Base-by-base conservation (phyloP, 2,888 invertebrate species). In the Agriotes lineatus region DNA sequence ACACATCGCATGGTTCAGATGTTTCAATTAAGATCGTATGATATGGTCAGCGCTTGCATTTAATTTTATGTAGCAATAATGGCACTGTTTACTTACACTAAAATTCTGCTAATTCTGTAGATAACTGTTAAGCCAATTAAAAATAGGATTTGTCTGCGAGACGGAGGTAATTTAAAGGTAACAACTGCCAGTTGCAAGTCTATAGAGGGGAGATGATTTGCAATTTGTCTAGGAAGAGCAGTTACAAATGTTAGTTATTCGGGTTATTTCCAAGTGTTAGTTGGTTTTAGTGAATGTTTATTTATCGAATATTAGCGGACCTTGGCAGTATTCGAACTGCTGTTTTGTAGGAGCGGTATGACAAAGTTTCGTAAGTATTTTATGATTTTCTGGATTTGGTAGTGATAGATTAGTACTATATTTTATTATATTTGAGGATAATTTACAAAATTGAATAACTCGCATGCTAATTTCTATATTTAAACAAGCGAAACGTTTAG, bases 11-110 rank as follows among this genome's bases (percentile, higher is more conserved):
- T 14, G 42, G 42, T 42, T 42, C 42, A 42, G 7, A 14, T 16
- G 16, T 42, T 68, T 58, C 66, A 60, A 70, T 69, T 72, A 73
- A 72, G 68, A 67, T 33, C 42, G 45, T 63, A 62, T 44, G 69
- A 64, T 66, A 70, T 72, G 68, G 70, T 72, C 70, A 67, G 63
- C 48, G 65, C 42, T 16, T 18, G 2, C 59, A 44, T 45, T 59
- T 44, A 14, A 9, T 18, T 52, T 33, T 1, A 19, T 25, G 33
- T 33, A 50, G 12, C 7, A 39, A 42, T 30, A 30, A 18, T 35
- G 16, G 52, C 14, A 16, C 9, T 42, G 16, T 18, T 30, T 33
- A 50, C 16, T 25, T 18, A 33, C 16, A 33, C 33, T 35, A 18
- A 52, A 52, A 33, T 35, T 18, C 52, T 33, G 19, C 16, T 33